A percentile compares a stretch with the other conserved stretches of the same genome.
phyloP scores from a whole-genome alignment of 1,140 invertebrate genomes.

The Apis laboriosa region DNA sequence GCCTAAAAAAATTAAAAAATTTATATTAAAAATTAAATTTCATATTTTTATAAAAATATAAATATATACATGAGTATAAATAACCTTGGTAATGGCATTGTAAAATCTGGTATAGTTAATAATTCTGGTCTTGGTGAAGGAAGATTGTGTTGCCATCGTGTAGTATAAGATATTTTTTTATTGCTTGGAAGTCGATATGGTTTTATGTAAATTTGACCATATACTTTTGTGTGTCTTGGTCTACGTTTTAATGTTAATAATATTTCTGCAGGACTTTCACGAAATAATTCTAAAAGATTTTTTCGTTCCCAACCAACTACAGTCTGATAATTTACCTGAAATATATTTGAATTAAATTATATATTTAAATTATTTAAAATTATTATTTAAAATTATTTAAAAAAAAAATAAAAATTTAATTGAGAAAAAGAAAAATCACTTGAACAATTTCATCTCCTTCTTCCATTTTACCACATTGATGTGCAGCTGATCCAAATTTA shows the following conservation, averaged over 20 bases:
- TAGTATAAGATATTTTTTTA: constrained; percentile 84
- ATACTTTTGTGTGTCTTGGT: constrained; percentile 91
- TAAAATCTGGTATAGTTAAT: constrained; percentile 85
- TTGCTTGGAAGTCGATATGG: constrained; percentile 89
- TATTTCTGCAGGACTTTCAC: constrained; percentile 90
- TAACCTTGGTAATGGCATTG: constrained; percentile 83
- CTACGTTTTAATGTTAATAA: constrained; percentile 92
- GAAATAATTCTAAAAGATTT: constrained; percentile 89
- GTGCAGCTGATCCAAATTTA: constrained; percentile 91
- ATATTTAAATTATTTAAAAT: not conserved
- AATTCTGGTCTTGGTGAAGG: constrained; percentile 85
- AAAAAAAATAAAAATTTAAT: constrained; percentile 4
- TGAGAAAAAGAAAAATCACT: constrained; percentile 77
- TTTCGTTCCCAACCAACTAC: constrained; percentile 94
- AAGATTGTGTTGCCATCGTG: constrained; percentile 85
- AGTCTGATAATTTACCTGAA: constrained; percentile 94
- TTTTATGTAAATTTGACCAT: constrained; percentile 91
- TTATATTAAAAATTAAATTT: constrained; percentile 14
- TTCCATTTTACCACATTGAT: constrained; percentile 94
- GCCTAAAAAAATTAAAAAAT: constrained; percentile 61
- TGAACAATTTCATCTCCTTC: constrained; percentile 96
- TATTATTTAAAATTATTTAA: not conserved
- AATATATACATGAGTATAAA: not conserved
- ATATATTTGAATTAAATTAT: constrained; percentile 33
- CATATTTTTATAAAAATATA: constrained; percentile 7